These are phyloP conservation scores for Ptilonorhynchus violaceus DNA, from an alignment of 2,113 vertebrate species.

Conservation along the genomic window DNA sequence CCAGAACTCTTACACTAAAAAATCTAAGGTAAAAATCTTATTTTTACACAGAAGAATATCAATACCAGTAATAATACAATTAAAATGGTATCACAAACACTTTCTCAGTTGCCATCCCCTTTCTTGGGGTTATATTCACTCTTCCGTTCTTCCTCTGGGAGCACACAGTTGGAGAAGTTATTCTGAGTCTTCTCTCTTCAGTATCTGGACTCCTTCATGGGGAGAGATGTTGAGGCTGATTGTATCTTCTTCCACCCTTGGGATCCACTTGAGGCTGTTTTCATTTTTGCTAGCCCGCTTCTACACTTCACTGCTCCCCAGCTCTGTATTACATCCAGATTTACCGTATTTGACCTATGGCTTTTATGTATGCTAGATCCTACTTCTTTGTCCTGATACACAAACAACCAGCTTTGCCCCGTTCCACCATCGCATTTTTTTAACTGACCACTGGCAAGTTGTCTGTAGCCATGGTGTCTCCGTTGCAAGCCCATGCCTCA, in stretches of 20 bases:
- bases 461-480: not conserved
- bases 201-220: not conserved
- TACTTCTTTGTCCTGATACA: not conserved
- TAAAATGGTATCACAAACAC: not conserved
- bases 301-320: not conserved
- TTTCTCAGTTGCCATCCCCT: not conserved
- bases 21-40: not conserved
- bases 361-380: not conserved
- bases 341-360: not conserved
- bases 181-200: not conserved
- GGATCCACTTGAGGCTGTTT: not conserved
- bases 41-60: not conserved
- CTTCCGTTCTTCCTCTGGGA: not conserved
- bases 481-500: accelerated
- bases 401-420: not conserved
- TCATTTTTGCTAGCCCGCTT: not conserved
- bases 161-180: not conserved
- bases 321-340: not conserved
- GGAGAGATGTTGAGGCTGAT: not conserved
- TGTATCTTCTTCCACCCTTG: not conserved
- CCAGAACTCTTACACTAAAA: not conserved
- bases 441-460: not conserved
- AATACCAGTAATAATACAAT: not conserved
- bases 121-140: not conserved
- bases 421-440: not conserved